Percentiles rank a stretch among this genome's conserved stretches.
Conservation (phyloP, 2,113 vertebrate genomes). For the Caretta caretta region DNA sequence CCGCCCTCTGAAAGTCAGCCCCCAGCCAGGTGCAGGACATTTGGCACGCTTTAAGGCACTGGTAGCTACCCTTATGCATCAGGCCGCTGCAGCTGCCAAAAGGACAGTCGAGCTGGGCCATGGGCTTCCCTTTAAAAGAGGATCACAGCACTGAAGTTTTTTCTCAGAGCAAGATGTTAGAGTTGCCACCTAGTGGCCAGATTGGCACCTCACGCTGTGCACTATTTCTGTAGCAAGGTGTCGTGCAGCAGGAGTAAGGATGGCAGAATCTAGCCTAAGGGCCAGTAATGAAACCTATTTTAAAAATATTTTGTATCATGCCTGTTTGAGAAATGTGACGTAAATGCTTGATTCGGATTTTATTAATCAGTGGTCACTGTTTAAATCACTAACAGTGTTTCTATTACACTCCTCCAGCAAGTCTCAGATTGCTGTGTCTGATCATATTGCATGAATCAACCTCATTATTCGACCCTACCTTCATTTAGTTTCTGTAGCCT, state of each 20-base stretch:
- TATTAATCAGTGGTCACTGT: background rate
- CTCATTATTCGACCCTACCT: no score
- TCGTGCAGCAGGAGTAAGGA: background rate
- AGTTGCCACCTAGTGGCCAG: background rate
- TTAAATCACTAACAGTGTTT: background rate
- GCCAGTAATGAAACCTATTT: background rate
- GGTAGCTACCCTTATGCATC: no score
- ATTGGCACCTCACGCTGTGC: background rate
- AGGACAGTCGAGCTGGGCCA: background rate
- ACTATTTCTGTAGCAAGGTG: background rate
- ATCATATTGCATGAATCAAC: background rate
- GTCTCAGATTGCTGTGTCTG: background rate
- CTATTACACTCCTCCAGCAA: background rate
- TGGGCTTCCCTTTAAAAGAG: background rate
- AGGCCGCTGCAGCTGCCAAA: background rate
- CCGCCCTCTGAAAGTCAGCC: background rate
- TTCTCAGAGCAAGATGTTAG: background rate
- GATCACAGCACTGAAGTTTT: background rate
- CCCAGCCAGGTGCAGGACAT: background rate
- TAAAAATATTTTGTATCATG: background rate
- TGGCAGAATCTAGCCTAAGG: background rate
- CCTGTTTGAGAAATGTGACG: background rate
- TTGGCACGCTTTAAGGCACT: no score
- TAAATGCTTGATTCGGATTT: background rate
- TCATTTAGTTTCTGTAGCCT: no score